Evolutionary conservation across 2,113 vertebrate genomes (phyloP).

Genomic region (Pygoscelis adeliae): DNA sequence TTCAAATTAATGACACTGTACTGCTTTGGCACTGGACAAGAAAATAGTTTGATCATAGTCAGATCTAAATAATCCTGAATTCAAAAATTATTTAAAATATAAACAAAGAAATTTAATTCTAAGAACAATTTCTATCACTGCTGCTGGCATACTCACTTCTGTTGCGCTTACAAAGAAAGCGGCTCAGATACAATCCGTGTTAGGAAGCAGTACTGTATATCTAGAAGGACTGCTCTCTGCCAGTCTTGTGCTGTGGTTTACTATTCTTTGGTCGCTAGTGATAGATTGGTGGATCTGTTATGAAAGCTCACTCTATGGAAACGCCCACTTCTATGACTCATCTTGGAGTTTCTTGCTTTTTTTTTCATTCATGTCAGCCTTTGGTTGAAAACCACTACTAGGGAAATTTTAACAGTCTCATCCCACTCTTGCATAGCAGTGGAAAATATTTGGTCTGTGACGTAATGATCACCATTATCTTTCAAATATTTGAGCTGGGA

Average conservation of each 20-base stretch:
- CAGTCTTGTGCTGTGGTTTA: background rate
- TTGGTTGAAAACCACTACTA: background rate
- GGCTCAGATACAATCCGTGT: background rate
- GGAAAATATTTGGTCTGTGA: background rate
- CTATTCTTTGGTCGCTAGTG: background rate
- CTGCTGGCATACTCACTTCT: background rate
- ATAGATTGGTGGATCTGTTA: background rate
- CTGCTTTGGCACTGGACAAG: background rate
- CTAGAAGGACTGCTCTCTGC: background rate
- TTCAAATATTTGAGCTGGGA: background rate
- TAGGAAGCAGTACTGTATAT: background rate
- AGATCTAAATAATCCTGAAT: background rate
- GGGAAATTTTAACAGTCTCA: slow-evolving; percentile 39
- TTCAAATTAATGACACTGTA: background rate
- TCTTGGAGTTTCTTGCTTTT: background rate
- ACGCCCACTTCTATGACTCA: slow-evolving; percentile 11
- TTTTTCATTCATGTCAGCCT: background rate
- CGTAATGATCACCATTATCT: background rate
- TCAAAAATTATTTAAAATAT: background rate
- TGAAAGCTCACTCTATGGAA: slow-evolving; percentile 7
- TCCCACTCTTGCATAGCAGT: background rate
- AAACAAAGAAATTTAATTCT: background rate
- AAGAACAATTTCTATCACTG: background rate
- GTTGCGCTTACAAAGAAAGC: background rate
- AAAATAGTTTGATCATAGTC: background rate